A percentile compares a stretch with the other conserved stretches of the same genome.
Evolutionary conservation across 2,888 invertebrate species (phyloP).

Genomic region (Lasioglossum pauxillum): DNA sequence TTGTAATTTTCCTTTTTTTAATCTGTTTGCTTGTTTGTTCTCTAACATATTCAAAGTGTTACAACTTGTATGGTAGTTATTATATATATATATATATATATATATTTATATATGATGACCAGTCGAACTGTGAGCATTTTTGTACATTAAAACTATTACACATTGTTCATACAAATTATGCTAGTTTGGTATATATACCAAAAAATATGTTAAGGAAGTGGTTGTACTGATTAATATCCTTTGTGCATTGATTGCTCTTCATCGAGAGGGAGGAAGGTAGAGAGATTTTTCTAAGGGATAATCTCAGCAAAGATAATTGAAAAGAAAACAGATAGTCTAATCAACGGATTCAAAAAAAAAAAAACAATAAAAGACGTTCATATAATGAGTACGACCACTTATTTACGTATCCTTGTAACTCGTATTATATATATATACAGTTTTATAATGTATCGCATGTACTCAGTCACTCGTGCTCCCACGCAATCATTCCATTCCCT

Average conservation of each 20-base stretch:
- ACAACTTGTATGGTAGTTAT: constrained; percentile 63
- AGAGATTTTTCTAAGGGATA: not conserved
- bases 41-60: constrained; percentile 69
- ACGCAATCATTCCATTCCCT: constrained; percentile 61
- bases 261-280: not conserved
- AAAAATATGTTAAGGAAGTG: constrained; percentile 63
- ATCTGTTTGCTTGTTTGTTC: constrained; percentile 26
- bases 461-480: constrained; percentile 58
- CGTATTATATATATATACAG: constrained; percentile 51
- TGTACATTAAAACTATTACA: constrained; percentile 71
- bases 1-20: not conserved
- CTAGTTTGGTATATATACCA: constrained; percentile 34
- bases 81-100: constrained; percentile 20
- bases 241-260: constrained; percentile 24
- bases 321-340: not conserved
- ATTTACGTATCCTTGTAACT: constrained; percentile 47
- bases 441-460: constrained; percentile 44
- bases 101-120: constrained; percentile 49
- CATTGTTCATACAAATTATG: constrained; percentile 59
- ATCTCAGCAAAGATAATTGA: not conserved
- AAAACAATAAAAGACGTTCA: constrained; percentile 7
- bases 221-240: constrained; percentile 61
- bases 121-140: constrained; percentile 69
- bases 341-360: constrained; percentile 12
- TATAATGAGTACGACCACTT: constrained; percentile 68